phyloP scores from a whole-genome alignment of 92 coral and sea anemone species.

The Palythoa caribaeorum region DNA sequence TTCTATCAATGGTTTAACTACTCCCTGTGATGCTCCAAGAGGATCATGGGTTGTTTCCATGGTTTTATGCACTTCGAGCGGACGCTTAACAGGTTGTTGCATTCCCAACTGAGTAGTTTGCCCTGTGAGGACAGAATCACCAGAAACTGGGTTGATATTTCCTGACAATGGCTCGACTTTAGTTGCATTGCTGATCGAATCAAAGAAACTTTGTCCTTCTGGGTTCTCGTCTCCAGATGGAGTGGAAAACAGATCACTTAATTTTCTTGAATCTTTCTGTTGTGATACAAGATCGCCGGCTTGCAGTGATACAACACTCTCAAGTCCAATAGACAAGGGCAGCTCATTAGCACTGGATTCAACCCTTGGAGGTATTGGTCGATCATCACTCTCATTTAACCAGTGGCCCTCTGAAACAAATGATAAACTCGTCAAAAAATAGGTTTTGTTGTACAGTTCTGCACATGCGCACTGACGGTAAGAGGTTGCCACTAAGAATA shows the following conservation, averaged over 20 bases:
- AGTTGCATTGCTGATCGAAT: conserved; percentile 66
- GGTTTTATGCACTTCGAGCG: conserved; percentile 41
- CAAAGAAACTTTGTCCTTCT: conserved; percentile 92
- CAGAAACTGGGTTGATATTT: conserved; percentile 31
- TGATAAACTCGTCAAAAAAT: too few relatives aligned
- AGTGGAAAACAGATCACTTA: conserved; percentile 78
- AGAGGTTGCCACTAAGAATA: too few relatives aligned
- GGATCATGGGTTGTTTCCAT: conserved; percentile 14
- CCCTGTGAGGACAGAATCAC: conserved; percentile 45
- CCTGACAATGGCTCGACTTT: conserved; percentile 60
- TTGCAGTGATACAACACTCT: conserved; percentile 50
- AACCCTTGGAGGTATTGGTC: conserved; percentile 50
- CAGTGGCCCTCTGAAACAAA: conserved; percentile 82
- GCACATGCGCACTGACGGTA: too few relatives aligned
- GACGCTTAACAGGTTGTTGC: conserved; percentile 41
- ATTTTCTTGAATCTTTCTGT: conserved; percentile 63
- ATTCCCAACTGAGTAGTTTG: conserved; percentile 43
- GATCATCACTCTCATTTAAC: conserved; percentile 71
- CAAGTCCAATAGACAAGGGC: conserved; percentile 42
- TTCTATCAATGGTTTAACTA: conserved; percentile 41
- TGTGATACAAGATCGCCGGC: conserved; percentile 7
- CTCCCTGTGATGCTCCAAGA: conserved; percentile 35
- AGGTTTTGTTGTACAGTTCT: too few relatives aligned
- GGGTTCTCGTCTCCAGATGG: conserved; percentile 29
- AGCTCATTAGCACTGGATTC: conserved; percentile 44